Base-by-base conservation (phyloP, 2,888 invertebrate genomes). In the Zele albiditarsus region DNA sequence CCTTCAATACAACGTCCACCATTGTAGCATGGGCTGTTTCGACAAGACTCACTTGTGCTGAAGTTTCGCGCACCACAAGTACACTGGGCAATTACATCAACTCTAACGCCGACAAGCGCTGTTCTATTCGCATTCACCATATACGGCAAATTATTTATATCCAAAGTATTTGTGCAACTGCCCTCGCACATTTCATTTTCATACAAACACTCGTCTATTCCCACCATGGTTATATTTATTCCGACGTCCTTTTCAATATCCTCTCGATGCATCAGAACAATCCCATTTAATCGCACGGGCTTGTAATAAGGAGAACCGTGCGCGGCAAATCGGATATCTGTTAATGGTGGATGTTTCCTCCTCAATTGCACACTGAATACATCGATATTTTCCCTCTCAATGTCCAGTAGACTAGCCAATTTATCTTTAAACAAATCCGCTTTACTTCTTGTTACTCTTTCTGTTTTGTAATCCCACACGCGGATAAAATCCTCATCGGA, bases 111-210 rank as follows among this genome's bases (percentile, higher is more conserved):
- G 42, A 99, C 98, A 78, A 99, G 91, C 0, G 98, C 95, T 0
- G 99, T 99, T 89, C 96, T 96, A 88, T 99, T 99, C 20, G 99
- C 96, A 90, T 98, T 98, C 3, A 99, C 98, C 94, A 98, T 95
- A 84, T 97, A 97, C 0, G 97, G 97, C 79, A 96, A 91, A 82
- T 95, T 94, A 88, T 96, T 96, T 82, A 96, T 96, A 86, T 96
- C 96, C 79, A 98, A 91, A 23, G 94, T 93, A 90, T 98, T 98
- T 27, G 97, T 97, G 89, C 98, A 99, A 73, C 98, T 98, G 14
- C 97, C 97, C 90, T 98, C 97, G 89, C 97, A 98, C 93, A 96
- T 95, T 88, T 96, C 95, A 88, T 97, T 97, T 91, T 98, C 97
- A 88, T 97, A 96, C 78, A 97, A 91, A 89, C 97, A 98, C 90